Conservation (phyloP, 2,113 vertebrate species). For the Microtus oregoni region DNA sequence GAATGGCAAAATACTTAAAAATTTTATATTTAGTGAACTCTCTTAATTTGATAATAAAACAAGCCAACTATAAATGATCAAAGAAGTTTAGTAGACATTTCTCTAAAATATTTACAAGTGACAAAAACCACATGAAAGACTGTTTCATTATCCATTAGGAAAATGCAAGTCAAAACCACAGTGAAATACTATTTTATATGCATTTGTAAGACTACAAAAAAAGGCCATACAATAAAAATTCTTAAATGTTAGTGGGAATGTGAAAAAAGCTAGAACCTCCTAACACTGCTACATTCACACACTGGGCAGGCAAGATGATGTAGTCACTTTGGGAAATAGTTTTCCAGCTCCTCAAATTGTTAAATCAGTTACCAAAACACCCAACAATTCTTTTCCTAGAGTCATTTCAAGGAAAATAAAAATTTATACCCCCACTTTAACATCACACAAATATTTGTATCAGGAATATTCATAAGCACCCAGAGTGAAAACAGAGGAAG, state of each 20-base stretch:
- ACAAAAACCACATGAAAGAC: not conserved
- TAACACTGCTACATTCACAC: not conserved
- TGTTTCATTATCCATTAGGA: not conserved
- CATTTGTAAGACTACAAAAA: not conserved
- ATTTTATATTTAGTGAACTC: not conserved
- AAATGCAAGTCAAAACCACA: slow-evolving; percentile 15
- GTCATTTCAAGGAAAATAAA: slow-evolving; percentile 23
- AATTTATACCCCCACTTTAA: not conserved
- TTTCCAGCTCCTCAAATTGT: not conserved
- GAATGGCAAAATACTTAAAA: not conserved
- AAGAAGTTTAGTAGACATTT: slow-evolving; percentile 43
- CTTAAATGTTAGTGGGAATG: not conserved
- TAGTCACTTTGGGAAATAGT: not conserved
- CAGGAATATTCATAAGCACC: not conserved
- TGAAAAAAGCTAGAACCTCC: not conserved
- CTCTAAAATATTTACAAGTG: slow-evolving; percentile 1
- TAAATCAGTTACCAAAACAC: not conserved
- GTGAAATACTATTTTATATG: not conserved
- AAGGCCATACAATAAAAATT: not conserved
- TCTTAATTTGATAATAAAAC: slow-evolving; percentile 1
- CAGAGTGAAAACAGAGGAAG: not conserved
- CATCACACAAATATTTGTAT: not conserved
- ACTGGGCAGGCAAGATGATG: not conserved
- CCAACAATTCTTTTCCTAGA: not conserved
- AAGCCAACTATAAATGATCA: not conserved